Conservation (phyloP, 1,140 invertebrate genomes). For the Drosophila triauraria region DNA sequence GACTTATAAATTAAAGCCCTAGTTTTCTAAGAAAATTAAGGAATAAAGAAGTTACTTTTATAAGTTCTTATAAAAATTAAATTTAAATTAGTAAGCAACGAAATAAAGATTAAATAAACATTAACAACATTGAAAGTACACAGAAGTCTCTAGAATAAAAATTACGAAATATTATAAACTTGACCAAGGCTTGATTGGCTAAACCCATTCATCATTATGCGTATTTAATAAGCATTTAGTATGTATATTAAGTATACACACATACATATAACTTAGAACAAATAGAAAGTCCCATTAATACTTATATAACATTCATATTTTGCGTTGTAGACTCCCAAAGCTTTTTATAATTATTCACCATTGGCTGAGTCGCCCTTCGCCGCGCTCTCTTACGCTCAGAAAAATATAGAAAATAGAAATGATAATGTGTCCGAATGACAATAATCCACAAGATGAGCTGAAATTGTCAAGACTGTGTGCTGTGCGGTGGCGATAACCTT, state of each 20-base stretch:
- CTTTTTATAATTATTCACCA: conserved; percentile 26
- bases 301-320: conserved; percentile 7
- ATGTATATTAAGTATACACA: no score
- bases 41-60: no score
- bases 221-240: not conserved
- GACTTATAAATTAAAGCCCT: no score
- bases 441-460: conserved; percentile 22
- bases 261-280: conserved; percentile 1
- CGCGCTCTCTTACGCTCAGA: not conserved
- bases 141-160: no score
- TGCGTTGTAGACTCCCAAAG: conserved; percentile 16
- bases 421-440: conserved; percentile 23
- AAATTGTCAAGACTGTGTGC: conserved; percentile 35
- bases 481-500: conserved; percentile 34
- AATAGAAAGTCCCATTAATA: not conserved
- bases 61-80: no score
- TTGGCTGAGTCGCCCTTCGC: conserved; percentile 2
- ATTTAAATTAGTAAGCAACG: no score
- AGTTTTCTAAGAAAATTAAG: no score
- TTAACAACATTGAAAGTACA: not conserved
- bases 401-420: not conserved
- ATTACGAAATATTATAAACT: no score
- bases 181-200: no score
- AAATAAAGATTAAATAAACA: no score
- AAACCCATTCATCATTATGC: not conserved